Base-by-base conservation (phyloP, 2,888 invertebrate genomes). In the Bugulina stolonifera region DNA sequence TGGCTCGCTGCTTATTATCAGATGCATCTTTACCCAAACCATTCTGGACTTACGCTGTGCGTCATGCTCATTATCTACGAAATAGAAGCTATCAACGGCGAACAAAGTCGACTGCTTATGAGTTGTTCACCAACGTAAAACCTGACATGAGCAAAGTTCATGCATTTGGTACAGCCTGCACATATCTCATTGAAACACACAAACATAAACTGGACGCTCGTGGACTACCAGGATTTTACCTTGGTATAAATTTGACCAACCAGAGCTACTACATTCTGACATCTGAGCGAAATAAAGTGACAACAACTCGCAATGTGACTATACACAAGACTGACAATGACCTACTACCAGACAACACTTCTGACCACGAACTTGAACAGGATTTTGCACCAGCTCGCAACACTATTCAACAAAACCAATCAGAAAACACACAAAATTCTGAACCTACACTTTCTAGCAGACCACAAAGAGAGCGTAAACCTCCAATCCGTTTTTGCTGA, bases 261-360 rank as follows among this genome's bases (percentile, higher is more conserved):
- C 57, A 57, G 23, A 57, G 57, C 57, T 57, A 57, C 57, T 57
- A 57, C 23, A n/a, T 25, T 22, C 25, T n/a, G 25, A 52, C 10
- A 10, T 22, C 10, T 52, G 52, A 10, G 22, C 10, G 22, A 52
- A 52, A 52, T 22, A 57, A 25, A 57, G 57, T 57, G 18, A 5
- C 25, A 22, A 18, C 57, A 18, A n/a, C 57, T 5, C 18, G 57
- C 5, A 57, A 57, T n/a, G 10, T 57, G 18, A 14, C 25, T 57
- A 25, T 57, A n/a, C 57, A 57, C 57, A 57, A n/a, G n/a, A n/a
- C n/a, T n/a, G n/a, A n/a, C n/a, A n/a, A 43, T 43, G 43, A 43
- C 5, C 43, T 43, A 18, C 10, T 43, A 18, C 10, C 5, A 43
- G 43, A 43, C 43, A 43, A 18, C 43, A 43, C 43, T 43, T 43